phyloP scores from a whole-genome alignment of 2,113 vertebrate genomes.

The Ctenomys sociabilis region DNA sequence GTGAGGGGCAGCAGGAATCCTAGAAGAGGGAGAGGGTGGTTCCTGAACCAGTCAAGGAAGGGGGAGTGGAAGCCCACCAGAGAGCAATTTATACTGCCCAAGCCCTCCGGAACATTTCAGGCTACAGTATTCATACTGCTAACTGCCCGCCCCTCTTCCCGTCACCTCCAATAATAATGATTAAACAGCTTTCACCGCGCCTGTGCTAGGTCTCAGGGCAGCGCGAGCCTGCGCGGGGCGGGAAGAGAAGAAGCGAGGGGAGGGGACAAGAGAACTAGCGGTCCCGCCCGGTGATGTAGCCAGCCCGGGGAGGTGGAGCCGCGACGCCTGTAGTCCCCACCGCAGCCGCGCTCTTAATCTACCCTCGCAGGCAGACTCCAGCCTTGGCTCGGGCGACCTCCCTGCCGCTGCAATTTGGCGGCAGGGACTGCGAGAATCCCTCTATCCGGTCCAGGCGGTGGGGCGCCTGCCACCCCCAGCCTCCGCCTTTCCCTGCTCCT shows the following conservation, averaged over 20 bases:
- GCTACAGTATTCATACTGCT: neutral
- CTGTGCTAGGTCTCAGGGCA: constrained; percentile 52
- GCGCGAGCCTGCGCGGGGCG: constrained; percentile 31
- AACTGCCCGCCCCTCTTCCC: neutral
- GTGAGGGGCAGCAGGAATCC: constrained; percentile 13
- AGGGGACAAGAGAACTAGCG: constrained; percentile 68
- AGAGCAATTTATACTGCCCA: neutral
- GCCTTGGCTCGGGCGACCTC: constrained; percentile 48
- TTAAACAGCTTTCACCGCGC: constrained; percentile 60
- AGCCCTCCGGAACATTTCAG: neutral
- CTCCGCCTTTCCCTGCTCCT: constrained; percentile 48
- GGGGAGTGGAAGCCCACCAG: neutral
- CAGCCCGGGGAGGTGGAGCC: constrained; percentile 78
- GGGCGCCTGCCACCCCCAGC: neutral
- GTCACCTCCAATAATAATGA: constrained; percentile 33
- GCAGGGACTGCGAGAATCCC: neutral
- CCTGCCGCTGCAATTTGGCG: constrained; percentile 25
- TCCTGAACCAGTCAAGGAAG: neutral
- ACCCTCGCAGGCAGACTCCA: constrained; percentile 41
- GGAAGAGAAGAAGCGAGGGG: constrained; percentile 53
- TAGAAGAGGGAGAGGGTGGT: neutral
- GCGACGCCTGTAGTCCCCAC: constrained; percentile 77
- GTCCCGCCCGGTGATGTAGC: constrained; percentile 79
- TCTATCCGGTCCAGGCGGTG: neutral
- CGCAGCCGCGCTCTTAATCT: constrained; percentile 63